phyloP scores from a whole-genome alignment of 2,888 invertebrate species.

The Tipula confusa region DNA sequence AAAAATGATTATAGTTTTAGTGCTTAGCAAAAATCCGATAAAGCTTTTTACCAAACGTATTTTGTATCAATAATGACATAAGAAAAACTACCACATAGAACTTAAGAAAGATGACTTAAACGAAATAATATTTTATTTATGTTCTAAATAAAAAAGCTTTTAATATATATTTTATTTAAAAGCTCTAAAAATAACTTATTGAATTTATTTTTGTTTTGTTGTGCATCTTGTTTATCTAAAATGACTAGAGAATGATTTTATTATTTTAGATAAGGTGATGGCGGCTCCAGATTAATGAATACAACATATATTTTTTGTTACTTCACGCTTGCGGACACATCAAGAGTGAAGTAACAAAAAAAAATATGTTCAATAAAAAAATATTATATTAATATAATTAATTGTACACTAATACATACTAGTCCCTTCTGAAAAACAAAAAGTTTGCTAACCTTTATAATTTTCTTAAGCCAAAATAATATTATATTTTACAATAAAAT shows the following conservation, averaged over 20 bases:
- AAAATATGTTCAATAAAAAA: background rate
- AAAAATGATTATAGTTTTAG: no score
- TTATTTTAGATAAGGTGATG: background rate
- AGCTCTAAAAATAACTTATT: slow-evolving; percentile 25
- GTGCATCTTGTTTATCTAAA: background rate
- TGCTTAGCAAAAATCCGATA: no score
- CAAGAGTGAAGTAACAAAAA: background rate
- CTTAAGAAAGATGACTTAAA: background rate
- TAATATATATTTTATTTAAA: background rate
- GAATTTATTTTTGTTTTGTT: background rate
- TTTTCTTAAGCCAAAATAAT: background rate
- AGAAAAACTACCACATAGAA: no score
- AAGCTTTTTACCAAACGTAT: background rate
- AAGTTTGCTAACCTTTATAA: background rate
- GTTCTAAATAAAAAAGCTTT: background rate
- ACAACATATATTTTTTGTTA: background rate
- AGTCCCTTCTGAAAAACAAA: background rate
- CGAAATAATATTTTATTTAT: background rate
- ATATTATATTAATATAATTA: background rate
- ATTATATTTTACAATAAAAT: background rate
- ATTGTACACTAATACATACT: no score
- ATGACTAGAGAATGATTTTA: background rate
- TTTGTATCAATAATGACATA: background rate
- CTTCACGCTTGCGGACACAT: background rate
- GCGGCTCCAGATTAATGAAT: slow-evolving; percentile 12